A percentile compares a stretch with the other conserved stretches of the same genome.
These are phyloP conservation scores for Cacajao melanocephalus DNA, from an alignment of 2,797 vertebrate genomes.

Conservation along the genomic window DNA sequence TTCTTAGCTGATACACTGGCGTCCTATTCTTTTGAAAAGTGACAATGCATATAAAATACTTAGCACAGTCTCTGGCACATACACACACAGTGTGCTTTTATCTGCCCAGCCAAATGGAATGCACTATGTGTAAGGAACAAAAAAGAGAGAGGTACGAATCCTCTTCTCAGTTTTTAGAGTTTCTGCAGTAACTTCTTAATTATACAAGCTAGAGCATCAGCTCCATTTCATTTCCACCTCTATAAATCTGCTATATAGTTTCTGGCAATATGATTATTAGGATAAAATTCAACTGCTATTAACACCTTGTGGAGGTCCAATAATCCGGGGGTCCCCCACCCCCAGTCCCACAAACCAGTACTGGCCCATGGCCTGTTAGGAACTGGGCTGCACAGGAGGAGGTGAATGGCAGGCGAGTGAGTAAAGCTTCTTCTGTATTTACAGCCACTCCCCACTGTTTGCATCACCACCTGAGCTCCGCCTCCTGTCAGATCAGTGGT, in stretches of 20 bases:
- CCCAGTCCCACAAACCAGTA: neutral
- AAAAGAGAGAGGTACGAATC: neutral
- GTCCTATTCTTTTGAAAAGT: neutral
- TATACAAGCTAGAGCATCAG: neutral
- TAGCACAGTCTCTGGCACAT: neutral
- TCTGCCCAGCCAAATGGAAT: neutral
- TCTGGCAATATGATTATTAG: neutral
- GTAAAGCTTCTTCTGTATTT: neutral
- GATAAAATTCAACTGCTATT: conserved; percentile 37
- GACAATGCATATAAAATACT: neutral
- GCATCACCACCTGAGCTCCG: neutral
- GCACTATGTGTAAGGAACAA: neutral
- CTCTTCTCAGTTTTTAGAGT: neutral
- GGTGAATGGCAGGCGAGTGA: neutral
- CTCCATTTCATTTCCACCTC: neutral
- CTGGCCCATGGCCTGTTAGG: neutral
- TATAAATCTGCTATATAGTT: neutral
- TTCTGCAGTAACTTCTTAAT: neutral
- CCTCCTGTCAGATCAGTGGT: neutral
- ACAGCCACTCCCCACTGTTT: neutral
- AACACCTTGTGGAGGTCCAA: conserved; percentile 19
- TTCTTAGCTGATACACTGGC: neutral
- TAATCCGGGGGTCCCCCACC: neutral
- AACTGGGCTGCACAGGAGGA: neutral
- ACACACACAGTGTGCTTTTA: neutral